Percentiles rank a stretch among this genome's conserved stretches.
Conservation (phyloP, 2,888 invertebrate species). For the Lomographa bimaculata region DNA sequence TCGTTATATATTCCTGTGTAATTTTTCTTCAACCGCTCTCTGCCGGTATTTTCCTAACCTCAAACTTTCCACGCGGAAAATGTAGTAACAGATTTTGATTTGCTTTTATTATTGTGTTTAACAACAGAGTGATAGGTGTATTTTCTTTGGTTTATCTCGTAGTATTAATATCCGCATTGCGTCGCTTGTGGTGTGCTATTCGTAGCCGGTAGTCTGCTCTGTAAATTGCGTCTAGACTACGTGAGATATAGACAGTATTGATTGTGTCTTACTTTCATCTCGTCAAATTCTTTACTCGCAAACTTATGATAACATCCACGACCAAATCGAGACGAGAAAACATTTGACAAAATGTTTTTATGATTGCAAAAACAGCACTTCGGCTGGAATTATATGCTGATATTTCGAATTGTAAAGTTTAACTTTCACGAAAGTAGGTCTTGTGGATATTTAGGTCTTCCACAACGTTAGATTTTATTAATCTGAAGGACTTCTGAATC, state of each 20-base stretch:
- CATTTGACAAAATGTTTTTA: too few relatives aligned
- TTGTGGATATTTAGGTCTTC: constrained; percentile 28
- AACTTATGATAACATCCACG: too few relatives aligned
- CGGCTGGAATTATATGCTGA: neutral
- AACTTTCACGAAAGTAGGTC: constrained; percentile 29
- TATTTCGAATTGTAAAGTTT: constrained; percentile 20
- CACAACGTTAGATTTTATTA: constrained; percentile 20
- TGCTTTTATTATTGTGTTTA: constrained; percentile 27
- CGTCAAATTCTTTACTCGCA: constrained; percentile 1
- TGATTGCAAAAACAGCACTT: too few relatives aligned
- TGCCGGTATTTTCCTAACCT: constrained; percentile 65
- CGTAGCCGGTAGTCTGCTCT: constrained; percentile 9
- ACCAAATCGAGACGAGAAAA: too few relatives aligned
- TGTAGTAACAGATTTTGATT: constrained; percentile 9
- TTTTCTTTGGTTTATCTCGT: constrained; percentile 13
- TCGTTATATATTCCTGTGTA: constrained; percentile 30
- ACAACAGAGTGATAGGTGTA: constrained; percentile 28
- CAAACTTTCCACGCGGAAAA: constrained; percentile 39
- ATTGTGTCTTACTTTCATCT: constrained; percentile 19
- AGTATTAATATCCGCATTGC: constrained; percentile 33
- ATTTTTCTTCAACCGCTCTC: constrained; percentile 41
- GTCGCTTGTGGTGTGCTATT: constrained; percentile 20
- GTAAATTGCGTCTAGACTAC: constrained; percentile 19
- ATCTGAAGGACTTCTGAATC: constrained; percentile 9
- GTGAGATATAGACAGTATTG: constrained; percentile 19